Percentiles rank a stretch among this genome's conserved stretches.
Evolutionary conservation across 2,888 invertebrate genomes (phyloP).

Genomic region (Synanthedon formicaeformis): DNA sequence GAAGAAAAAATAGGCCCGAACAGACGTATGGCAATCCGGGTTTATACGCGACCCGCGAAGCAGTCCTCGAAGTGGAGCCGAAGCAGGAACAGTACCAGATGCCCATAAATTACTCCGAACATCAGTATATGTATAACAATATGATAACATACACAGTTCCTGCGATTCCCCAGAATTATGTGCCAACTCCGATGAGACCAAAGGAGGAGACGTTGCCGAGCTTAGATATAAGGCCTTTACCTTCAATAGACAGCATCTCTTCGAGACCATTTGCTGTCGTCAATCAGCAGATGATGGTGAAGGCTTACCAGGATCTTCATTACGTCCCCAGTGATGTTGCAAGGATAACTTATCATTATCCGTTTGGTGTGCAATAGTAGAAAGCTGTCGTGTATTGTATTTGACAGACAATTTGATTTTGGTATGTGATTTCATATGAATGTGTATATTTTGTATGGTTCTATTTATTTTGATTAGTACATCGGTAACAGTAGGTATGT

Average conservation of each 20-base stretch:
- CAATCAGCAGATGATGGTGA: slow-evolving; percentile 66
- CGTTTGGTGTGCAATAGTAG: slow-evolving; percentile 52
- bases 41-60: slow-evolving; percentile 39
- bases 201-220: slow-evolving; percentile 47
- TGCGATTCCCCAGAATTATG: slow-evolving; percentile 40
- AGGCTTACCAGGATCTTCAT: slow-evolving; percentile 59
- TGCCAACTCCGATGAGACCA: slow-evolving; percentile 36
- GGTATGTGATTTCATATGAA: too few relatives aligned
- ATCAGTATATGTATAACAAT: slow-evolving; percentile 53
- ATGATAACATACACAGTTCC: slow-evolving; percentile 56
- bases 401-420: too few relatives aligned
- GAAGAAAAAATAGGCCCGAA: slow-evolving; percentile 71
- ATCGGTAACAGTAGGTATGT: too few relatives aligned
- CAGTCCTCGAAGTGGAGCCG: slow-evolving; percentile 49
- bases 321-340: slow-evolving; percentile 56
- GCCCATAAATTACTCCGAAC: slow-evolving; percentile 42
- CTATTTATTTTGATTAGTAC: too few relatives aligned
- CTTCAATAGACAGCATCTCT: slow-evolving; percentile 63
- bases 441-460: too few relatives aligned
- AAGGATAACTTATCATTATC: slow-evolving; percentile 59
- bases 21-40: slow-evolving; percentile 38
- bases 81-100: slow-evolving; percentile 45
- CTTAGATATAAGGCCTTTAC: slow-evolving; percentile 49
- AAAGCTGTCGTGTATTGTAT: too few relatives aligned
- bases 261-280: slow-evolving; percentile 56